These are phyloP conservation scores for Setipinna tenuifilis DNA, from an alignment of 2,797 vertebrate species.

Conservation along the genomic window DNA sequence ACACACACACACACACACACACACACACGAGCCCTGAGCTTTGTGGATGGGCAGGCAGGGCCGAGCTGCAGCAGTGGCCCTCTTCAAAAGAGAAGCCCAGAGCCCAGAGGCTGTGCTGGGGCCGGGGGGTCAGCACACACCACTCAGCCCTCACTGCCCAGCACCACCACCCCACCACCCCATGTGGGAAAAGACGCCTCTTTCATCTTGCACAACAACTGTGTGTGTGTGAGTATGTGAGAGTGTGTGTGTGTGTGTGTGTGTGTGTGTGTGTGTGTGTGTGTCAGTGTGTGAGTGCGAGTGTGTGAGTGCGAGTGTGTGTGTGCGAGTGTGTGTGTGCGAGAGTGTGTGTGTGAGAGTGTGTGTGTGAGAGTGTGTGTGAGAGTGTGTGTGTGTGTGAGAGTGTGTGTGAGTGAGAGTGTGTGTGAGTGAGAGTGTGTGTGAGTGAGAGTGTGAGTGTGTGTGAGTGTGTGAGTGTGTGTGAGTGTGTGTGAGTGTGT, in stretches of 20 bases:
- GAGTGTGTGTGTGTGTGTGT: background rate
- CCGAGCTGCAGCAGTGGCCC: background rate
- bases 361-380: background rate
- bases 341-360: background rate
- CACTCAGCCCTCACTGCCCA: background rate
- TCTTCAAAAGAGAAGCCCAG: conserved; percentile 22
- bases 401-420: background rate
- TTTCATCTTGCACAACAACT: conserved; percentile 5
- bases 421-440: background rate
- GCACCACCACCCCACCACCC: background rate
- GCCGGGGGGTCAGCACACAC: background rate
- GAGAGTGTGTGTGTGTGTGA: background rate
- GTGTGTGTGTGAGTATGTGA: background rate
- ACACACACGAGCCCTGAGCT: background rate
- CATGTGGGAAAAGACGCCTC: background rate
- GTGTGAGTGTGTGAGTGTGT: background rate
- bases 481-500: background rate
- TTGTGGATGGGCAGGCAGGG: background rate
- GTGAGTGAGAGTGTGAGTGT: background rate
- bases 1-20: no score
- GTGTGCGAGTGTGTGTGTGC: no score
- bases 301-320: no score
- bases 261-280: background rate
- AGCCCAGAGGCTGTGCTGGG: background rate
- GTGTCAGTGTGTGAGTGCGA: no score